Evolutionary conservation across 2,797 vertebrate genomes (phyloP), one percentile per base, ranked within the genome.

Genomic region (Scarus forsteni): DNA sequence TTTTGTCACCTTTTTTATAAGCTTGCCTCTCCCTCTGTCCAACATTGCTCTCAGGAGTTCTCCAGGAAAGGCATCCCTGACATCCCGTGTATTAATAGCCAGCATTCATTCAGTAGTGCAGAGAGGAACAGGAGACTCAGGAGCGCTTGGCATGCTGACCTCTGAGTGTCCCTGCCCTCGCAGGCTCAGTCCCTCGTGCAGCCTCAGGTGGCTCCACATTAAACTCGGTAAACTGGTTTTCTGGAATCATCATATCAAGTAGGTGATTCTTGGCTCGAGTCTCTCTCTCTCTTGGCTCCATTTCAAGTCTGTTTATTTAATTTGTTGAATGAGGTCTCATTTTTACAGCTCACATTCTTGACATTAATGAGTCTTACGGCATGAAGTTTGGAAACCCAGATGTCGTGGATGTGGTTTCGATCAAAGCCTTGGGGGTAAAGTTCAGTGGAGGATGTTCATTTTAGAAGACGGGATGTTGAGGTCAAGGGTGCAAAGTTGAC

Each of bases 71-170:
- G 86, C 89, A 88, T 84, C 85, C 83, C 85, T 87, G 91, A 86
- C 81, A 91, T 83, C 40, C 70, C 38, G 16, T 35, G 66, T 92
- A 92, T 92, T 92, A 88, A 90, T 92, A 92, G 87, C 76, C 57
- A 44, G 75, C 78, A 77, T 85, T 83, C 85, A 88, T 90, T 81
- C 84, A 84, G 76, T 74, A 60, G 73, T 66, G 73, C 63, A 13
- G 56, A 55, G 75, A 80, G 86, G 83, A 88, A 89, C 78, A 66
- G 79, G 87, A 92, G 84, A 83, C 70, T 11, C 11, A 60, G 85
- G 84, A 67, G 52, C 14, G 83, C 67, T 36, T 18, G 80, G 83
- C 82, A 88, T 60, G 81, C 70, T 87, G 89, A 89, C 85, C 91
- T 87, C 89, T 40, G 78, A 35, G 58, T 84, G 89, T 90, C 87